Evolutionary conservation across 2,113 vertebrate genomes (phyloP).

Genomic region (Trochalopteron elliotii): DNA sequence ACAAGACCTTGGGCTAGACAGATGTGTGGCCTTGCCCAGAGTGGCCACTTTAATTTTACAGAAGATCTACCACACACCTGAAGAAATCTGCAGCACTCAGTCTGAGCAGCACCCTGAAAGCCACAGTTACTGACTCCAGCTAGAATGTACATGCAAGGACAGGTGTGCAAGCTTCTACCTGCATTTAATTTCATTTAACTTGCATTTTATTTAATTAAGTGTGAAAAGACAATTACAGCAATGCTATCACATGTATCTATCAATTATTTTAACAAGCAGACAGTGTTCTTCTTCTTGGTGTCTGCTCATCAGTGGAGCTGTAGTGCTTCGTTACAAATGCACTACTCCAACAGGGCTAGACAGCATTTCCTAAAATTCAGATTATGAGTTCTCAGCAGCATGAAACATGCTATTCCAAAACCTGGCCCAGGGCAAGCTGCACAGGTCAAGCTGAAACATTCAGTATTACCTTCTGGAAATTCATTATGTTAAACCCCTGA

Average conservation of each 20-base stretch:
- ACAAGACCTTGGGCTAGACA: background rate
- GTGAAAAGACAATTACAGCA: background rate
- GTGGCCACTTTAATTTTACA: accelerated
- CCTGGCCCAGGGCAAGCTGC: background rate
- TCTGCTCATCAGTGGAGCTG: background rate
- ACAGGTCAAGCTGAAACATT: background rate
- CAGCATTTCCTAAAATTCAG: background rate
- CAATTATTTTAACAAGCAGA: background rate
- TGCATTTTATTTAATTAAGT: background rate
- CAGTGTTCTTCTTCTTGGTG: background rate
- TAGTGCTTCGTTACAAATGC: background rate
- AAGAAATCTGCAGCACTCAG: background rate
- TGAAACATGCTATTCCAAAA: background rate
- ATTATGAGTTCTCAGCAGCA: background rate
- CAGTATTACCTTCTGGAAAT: background rate
- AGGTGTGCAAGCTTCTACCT: accelerated
- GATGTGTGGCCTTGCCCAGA: background rate
- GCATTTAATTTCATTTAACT: background rate
- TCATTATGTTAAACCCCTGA: background rate
- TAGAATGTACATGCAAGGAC: background rate
- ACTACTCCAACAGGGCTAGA: background rate
- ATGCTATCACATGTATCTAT: background rate
- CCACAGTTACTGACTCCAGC: background rate
- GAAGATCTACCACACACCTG: background rate
- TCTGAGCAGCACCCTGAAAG: background rate